These are phyloP conservation scores for Spinibarbus caldwelli DNA, from an alignment of 2,797 vertebrate genomes.

Conservation along the genomic window DNA sequence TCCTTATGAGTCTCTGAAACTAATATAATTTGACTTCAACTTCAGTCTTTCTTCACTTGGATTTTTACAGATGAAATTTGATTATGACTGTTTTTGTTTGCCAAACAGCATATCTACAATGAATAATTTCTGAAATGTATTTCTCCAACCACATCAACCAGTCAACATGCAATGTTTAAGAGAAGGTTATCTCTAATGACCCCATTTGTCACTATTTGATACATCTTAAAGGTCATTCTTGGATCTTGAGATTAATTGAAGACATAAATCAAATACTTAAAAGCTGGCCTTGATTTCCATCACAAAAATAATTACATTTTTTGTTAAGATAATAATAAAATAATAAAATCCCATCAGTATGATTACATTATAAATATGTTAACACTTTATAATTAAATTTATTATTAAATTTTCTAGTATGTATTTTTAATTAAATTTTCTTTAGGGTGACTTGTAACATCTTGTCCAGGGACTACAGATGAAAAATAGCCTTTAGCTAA, in stretches of 20 bases:
- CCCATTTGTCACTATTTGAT: slow-evolving; percentile 86
- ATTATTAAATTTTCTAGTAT: no score
- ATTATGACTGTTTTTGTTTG: not conserved
- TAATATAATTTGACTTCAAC: not conserved
- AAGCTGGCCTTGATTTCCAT: slow-evolving; percentile 78
- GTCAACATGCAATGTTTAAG: slow-evolving; percentile 68
- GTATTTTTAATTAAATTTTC: no score
- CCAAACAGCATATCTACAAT: slow-evolving; percentile 7
- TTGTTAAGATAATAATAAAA: slow-evolving; percentile 10
- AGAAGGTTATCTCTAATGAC: slow-evolving; percentile 90
- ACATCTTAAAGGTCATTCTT: slow-evolving; percentile 86
- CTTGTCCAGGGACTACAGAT: no score
- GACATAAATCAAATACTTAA: slow-evolving; percentile 85
- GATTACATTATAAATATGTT: not conserved
- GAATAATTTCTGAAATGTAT: slow-evolving; percentile 22
- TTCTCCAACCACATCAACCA: slow-evolving; percentile 19
- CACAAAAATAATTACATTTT: slow-evolving; percentile 82
- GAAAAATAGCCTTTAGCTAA: no score
- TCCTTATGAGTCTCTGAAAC: not conserved
- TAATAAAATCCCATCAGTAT: not conserved
- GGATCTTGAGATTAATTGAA: slow-evolving; percentile 81
- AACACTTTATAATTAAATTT: no score
- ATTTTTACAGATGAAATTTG: not conserved
- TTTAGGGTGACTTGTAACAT: no score
- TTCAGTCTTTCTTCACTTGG: not conserved